Evolutionary conservation across 2,888 invertebrate species (phyloP).

Genomic region (Notocelia uddmanniana): DNA sequence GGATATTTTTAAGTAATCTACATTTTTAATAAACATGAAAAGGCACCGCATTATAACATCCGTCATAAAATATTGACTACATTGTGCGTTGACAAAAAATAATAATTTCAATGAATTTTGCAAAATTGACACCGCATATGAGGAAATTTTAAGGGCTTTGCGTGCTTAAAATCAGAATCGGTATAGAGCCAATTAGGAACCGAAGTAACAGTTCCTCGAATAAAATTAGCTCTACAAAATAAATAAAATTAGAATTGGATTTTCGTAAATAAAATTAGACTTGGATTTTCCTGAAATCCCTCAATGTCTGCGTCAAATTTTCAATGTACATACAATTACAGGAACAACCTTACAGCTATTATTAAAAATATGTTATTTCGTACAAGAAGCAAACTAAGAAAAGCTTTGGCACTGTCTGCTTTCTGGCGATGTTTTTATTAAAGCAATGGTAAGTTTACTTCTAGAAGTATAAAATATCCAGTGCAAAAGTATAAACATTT

Average conservation of each 20-base stretch:
- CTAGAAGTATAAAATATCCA: constrained; percentile 16
- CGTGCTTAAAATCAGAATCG: not conserved
- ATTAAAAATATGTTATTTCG: constrained; percentile 26
- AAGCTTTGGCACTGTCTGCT: constrained; percentile 42
- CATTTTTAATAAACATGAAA: constrained; percentile 17
- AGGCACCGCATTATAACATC: constrained; percentile 24
- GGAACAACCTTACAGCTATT: constrained; percentile 33
- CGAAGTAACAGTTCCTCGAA: not conserved
- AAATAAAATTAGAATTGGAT: not conserved
- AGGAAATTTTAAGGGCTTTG: not conserved
- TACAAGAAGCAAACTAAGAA: constrained; percentile 25
- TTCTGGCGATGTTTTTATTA: constrained; percentile 20
- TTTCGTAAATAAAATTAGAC: constrained; percentile 3
- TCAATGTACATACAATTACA: constrained; percentile 27
- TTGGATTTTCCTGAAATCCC: not conserved
- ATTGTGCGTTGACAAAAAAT: constrained; percentile 14
- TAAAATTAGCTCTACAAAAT: not conserved
- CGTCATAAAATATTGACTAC: not conserved
- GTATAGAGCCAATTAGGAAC: not conserved
- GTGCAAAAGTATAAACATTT: constrained; percentile 34
- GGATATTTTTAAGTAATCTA: constrained; percentile 6
- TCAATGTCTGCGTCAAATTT: constrained; percentile 9
- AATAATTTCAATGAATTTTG: not conserved
- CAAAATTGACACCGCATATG: not conserved
- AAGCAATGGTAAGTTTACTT: constrained; percentile 19